Percentiles rank a stretch among this genome's conserved stretches.
These are phyloP conservation scores for Cyrtodaria siliqua DNA, from an alignment of 2,888 invertebrate genomes.

Conservation along the genomic window DNA sequence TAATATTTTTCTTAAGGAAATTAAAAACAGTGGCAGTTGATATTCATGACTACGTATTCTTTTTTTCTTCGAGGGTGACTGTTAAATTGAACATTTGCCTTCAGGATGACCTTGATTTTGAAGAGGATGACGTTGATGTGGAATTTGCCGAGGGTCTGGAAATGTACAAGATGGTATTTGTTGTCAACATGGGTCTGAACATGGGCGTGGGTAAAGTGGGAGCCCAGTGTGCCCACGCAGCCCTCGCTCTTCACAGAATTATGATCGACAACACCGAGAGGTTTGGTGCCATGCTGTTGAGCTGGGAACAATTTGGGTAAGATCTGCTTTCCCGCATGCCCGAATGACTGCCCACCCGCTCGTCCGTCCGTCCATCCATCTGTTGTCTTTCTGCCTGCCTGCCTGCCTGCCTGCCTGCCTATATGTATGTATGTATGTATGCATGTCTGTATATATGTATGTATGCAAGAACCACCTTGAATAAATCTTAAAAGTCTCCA, in stretches of 20 bases:
- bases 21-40: no score
- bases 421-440: neutral
- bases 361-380: no score
- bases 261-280: constrained; percentile 86
- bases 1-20: no score
- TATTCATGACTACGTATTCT: no score
- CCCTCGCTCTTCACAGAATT: constrained; percentile 88
- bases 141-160: constrained; percentile 79
- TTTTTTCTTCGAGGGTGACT: no score
- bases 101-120: constrained; percentile 66
- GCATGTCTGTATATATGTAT: neutral
- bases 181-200: constrained; percentile 88
- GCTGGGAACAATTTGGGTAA: constrained; percentile 86
- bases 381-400: no score
- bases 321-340: constrained; percentile 22
- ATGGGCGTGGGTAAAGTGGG: constrained; percentile 89
- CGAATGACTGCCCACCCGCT: no score
- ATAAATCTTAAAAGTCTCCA: no score
- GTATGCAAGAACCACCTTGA: no score
- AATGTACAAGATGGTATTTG: constrained; percentile 89
- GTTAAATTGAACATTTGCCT: neutral
- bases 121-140: constrained; percentile 76
- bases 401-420: neutral
- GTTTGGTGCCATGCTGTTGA: constrained; percentile 84
- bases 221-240: constrained; percentile 88